Evolutionary conservation across 2,797 vertebrate species (phyloP).

Genomic region (Yasuhikotakia modesta): DNA sequence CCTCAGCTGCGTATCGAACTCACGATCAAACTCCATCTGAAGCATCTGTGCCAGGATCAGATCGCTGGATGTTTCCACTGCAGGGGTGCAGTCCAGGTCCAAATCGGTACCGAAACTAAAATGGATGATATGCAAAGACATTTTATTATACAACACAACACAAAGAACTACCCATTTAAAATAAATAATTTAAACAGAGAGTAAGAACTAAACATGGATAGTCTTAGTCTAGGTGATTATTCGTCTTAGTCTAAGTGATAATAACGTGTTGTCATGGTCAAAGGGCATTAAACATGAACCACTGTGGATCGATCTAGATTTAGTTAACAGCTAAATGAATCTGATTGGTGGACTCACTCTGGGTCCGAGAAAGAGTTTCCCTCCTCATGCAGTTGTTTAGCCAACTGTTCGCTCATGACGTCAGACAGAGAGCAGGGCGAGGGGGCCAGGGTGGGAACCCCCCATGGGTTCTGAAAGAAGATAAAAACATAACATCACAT

Average conservation of each 20-base stretch:
- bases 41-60: conserved; percentile 95
- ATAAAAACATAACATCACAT: background rate
- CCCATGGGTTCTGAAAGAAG: conserved; percentile 84
- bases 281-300: no score
- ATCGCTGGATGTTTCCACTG: conserved; percentile 86
- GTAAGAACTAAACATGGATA: no score
- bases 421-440: conserved; percentile 86
- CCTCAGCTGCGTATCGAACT: conserved; percentile 90
- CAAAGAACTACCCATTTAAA: background rate
- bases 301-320: no score
- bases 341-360: conserved; percentile 73
- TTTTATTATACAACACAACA: background rate
- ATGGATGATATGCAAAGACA: background rate
- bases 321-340: no score
- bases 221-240: no score
- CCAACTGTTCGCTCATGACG: conserved; percentile 96
- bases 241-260: no score
- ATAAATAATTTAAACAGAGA: background rate
- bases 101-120: conserved; percentile 66
- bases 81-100: conserved; percentile 75
- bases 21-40: conserved; percentile 95
- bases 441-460: conserved; percentile 65
- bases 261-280: no score
- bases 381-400: conserved; percentile 89
- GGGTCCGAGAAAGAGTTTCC: conserved; percentile 70